Evolutionary conservation across 2,113 vertebrate species (phyloP).

Genomic region (Cephalopterus ornatus): DNA sequence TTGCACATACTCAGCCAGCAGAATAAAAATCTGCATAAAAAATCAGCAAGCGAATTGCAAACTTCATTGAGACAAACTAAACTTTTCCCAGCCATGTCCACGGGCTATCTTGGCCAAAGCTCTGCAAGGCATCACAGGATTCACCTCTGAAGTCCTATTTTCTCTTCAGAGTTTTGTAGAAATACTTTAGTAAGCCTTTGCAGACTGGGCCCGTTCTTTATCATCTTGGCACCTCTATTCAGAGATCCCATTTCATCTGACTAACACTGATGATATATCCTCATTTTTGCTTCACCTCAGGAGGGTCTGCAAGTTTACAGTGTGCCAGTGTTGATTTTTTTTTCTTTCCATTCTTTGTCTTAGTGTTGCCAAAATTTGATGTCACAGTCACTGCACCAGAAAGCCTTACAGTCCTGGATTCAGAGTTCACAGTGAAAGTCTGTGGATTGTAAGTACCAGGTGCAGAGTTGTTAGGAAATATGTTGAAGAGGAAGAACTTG

Average conservation of each 20-base stretch:
- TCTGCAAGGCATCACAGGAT: not conserved
- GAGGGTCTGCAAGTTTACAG: not conserved
- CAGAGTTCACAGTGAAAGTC: constrained; percentile 31
- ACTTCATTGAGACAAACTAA: not conserved
- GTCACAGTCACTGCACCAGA: constrained; percentile 34
- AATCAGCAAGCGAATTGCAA: not conserved
- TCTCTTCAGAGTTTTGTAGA: not conserved
- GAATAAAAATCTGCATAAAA: not conserved
- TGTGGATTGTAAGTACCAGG: constrained; percentile 54
- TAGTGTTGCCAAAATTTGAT: constrained; percentile 69
- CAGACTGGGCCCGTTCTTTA: not conserved
- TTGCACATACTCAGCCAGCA: not conserved
- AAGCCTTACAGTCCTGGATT: constrained; percentile 54
- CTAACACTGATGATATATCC: not conserved
- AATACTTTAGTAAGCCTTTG: not conserved
- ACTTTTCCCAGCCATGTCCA: not conserved
- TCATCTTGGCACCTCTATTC: not conserved
- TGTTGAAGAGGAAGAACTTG: not conserved
- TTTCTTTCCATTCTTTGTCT: not conserved
- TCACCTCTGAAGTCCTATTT: not conserved
- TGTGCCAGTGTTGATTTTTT: accelerated
- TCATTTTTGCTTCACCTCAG: not conserved
- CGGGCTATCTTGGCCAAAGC: not conserved
- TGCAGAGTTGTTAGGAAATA: not conserved
- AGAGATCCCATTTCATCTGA: not conserved